Conservation (phyloP, 2,113 vertebrate genomes). For the Lasiurus borealis region DNA sequence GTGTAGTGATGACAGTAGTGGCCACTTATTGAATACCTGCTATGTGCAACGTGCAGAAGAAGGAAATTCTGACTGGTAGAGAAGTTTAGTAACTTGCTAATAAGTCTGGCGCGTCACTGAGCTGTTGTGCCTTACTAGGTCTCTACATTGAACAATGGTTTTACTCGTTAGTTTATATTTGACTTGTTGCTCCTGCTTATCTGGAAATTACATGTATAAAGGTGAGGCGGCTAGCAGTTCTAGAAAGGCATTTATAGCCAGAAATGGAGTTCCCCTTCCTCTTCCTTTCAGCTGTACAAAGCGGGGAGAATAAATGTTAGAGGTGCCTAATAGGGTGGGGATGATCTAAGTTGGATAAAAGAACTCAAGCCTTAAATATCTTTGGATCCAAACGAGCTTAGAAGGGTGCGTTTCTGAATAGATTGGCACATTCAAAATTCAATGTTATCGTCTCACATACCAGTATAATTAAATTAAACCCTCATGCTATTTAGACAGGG, state of each 20-base stretch:
- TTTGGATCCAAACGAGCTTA: background rate
- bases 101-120: background rate
- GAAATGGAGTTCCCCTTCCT: background rate
- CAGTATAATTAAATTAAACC: slow-evolving; percentile 54
- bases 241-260: background rate
- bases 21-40: slow-evolving; percentile 12
- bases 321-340: background rate
- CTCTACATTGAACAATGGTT: slow-evolving; percentile 22
- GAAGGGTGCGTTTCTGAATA: slow-evolving; percentile 26
- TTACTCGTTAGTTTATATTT: slow-evolving; percentile 58
- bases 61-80: slow-evolving; percentile 9
- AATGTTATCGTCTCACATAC: background rate
- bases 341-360: slow-evolving; percentile 20
- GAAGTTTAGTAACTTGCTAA: slow-evolving; percentile 11
- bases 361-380: slow-evolving; percentile 41
- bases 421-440: slow-evolving; percentile 44
- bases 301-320: background rate
- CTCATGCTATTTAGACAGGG: background rate
- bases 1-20: background rate
- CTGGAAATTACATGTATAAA: slow-evolving; percentile 18
- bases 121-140: slow-evolving; percentile 1
- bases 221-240: background rate
- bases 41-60: slow-evolving; percentile 38
- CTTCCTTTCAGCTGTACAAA: background rate
- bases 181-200: slow-evolving; percentile 14